phyloP scores from a whole-genome alignment of 2,888 invertebrate species.

The Bombyx huttoni region DNA sequence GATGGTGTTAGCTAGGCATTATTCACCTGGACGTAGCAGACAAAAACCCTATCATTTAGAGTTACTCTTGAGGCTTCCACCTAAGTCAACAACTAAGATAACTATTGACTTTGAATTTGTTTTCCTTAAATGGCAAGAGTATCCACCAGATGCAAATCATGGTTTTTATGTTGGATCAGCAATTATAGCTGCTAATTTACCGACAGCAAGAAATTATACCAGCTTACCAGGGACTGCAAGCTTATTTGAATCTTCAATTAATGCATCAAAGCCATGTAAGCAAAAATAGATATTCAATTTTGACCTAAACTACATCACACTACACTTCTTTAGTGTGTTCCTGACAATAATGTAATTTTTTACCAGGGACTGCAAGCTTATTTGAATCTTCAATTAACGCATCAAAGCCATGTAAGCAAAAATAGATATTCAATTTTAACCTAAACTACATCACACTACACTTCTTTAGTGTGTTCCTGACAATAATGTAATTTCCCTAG shows the following conservation, averaged over 20 bases:
- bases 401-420: conserved; percentile 62
- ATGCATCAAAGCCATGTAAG: conserved; percentile 74
- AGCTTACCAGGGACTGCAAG: conserved; percentile 81
- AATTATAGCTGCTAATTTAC: conserved; percentile 83
- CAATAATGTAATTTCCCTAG: neutral
- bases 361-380: conserved; percentile 80
- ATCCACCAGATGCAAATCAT: conserved; percentile 99
- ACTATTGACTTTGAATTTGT: conserved; percentile 94
- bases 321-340: too few species aligned
- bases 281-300: conserved; percentile 8
- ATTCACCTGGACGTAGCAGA: conserved; percentile 86
- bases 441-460: too few species aligned
- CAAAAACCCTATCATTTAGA: conserved; percentile 91
- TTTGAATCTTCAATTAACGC: conserved; percentile 78
- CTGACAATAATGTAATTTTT: too few species aligned
- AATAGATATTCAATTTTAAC: neutral
- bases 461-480: too few species aligned
- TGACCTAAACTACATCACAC: too few species aligned
- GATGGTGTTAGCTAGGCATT: conserved; percentile 64
- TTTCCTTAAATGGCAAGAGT: conserved; percentile 98
- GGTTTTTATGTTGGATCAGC: conserved; percentile 96
- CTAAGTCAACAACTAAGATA: conserved; percentile 84
- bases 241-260: conserved; percentile 76
- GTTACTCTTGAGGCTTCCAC: conserved; percentile 82
- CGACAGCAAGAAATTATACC: conserved; percentile 84